Evolutionary conservation across 2,888 invertebrate species (phyloP).

Genomic region (Leptinotarsa juncta): DNA sequence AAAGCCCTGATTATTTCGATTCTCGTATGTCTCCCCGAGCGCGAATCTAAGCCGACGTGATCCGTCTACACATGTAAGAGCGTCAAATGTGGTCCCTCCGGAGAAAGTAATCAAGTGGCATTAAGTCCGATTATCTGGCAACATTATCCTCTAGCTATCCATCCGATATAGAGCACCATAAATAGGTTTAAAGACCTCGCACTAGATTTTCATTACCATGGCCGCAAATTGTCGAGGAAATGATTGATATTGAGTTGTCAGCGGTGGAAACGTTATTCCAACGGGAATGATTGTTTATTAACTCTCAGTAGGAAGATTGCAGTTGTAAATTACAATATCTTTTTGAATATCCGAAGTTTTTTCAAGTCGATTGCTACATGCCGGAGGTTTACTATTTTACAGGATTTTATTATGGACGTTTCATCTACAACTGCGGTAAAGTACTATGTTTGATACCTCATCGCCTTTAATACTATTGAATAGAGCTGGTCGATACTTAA

Average conservation of each 20-base stretch:
- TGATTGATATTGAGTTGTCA: slow-evolving; percentile 13
- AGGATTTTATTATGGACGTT: too few species aligned
- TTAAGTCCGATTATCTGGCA: slow-evolving; percentile 42
- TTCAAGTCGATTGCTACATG: too few species aligned
- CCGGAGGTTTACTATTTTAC: too few species aligned
- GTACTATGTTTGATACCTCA: too few species aligned
- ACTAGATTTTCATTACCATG: slow-evolving; percentile 17
- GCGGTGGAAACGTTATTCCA: background rate
- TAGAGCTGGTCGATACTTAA: too few species aligned
- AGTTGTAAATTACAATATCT: too few species aligned
- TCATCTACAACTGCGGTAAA: too few species aligned
- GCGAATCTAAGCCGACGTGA: slow-evolving; percentile 16
- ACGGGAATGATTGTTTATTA: background rate
- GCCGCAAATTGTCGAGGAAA: background rate
- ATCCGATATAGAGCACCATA: slow-evolving; percentile 1
- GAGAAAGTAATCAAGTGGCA: slow-evolving; percentile 45
- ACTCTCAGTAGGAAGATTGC: too few species aligned
- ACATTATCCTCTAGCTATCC: slow-evolving; percentile 37
- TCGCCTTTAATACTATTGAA: too few species aligned
- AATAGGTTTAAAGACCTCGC: slow-evolving; percentile 14
- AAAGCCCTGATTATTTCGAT: slow-evolving; percentile 10
- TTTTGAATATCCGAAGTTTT: too few species aligned
- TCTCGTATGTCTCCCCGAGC: slow-evolving; percentile 8
- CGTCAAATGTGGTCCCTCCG: slow-evolving; percentile 34
- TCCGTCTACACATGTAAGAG: slow-evolving; percentile 37